Percentiles rank a stretch among this genome's conserved stretches.
Conservation (phyloP, 2,113 vertebrate genomes). For the mouse (Mus musculus) region GRCm39 chr2:86852501-86853000, state of each 20-base stretch:
- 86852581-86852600: constrained; percentile 68
- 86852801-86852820: constrained; percentile 51
- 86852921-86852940: background rate
- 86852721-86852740: constrained; percentile 33
- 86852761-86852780: constrained; percentile 62
- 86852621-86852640: background rate
- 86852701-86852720: constrained; percentile 65
- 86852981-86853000: background rate
- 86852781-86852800: constrained; percentile 63
- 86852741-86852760: constrained; percentile 43
- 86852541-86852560: constrained; percentile 66
- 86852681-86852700: constrained; percentile 21
- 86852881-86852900: background rate
- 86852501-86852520: constrained; percentile 61
- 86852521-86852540: constrained; percentile 60
- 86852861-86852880: constrained; percentile 33
- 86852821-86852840: constrained; percentile 62
- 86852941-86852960: background rate
- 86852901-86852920: background rate
- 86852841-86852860: constrained; percentile 45
- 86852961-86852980: background rate
- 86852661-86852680: constrained; percentile 2
- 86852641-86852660: background rate
- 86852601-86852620: constrained; percentile 58
- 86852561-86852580: constrained; percentile 66